phyloP scores from a whole-genome alignment of 2,797 vertebrate genomes.

The Rhinella marina region DNA sequence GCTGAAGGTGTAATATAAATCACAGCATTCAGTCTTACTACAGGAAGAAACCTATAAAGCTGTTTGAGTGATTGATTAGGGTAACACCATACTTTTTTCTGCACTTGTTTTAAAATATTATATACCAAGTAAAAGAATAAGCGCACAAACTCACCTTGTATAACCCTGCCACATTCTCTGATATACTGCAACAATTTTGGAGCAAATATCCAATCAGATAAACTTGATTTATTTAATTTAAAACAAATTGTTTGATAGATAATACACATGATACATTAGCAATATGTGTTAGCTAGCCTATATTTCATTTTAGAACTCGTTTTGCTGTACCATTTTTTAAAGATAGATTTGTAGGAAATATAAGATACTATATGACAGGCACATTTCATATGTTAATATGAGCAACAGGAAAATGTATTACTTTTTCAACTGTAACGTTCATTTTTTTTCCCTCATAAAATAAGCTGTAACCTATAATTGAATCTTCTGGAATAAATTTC shows the following conservation, averaged over 20 bases:
- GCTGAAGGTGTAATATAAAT: neutral
- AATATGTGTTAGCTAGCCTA: neutral
- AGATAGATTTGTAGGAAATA: neutral
- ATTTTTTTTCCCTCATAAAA: slow-evolving; percentile 37
- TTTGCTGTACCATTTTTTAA: neutral
- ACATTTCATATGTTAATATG: slow-evolving; percentile 7
- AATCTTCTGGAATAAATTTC: slow-evolving; percentile 42
- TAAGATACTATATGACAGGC: neutral
- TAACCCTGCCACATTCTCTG: neutral
- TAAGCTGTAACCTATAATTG: slow-evolving; percentile 39
- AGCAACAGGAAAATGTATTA: slow-evolving; percentile 32
- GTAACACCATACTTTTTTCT: neutral
- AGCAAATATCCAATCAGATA: neutral
- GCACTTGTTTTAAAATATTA: neutral
- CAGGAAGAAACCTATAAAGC: neutral
- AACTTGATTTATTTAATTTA: neutral
- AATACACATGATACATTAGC: no score
- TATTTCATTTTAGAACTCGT: neutral
- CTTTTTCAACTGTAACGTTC: slow-evolving; percentile 14
- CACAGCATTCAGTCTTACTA: neutral
- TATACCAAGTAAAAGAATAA: neutral
- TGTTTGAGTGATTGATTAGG: neutral
- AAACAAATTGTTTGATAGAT: neutral
- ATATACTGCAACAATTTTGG: neutral
- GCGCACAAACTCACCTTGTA: neutral